Evolutionary conservation across 2,113 vertebrate genomes (phyloP).

Genomic region (Pseudorasbora parva): DNA sequence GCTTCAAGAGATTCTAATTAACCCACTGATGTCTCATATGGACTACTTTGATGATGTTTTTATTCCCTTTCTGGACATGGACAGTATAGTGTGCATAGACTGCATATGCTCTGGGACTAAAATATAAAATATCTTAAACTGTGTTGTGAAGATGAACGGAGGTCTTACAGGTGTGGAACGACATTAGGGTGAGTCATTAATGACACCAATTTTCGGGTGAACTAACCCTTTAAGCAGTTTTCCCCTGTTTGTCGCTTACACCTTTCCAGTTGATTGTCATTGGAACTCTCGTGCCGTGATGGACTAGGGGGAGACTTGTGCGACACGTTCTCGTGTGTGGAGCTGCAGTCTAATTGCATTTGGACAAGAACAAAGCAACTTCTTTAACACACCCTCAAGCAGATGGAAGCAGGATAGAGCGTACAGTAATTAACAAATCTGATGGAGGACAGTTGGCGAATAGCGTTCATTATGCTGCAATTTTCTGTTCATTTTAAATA

Average conservation of each 20-base stretch:
- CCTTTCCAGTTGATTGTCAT: conserved; percentile 19
- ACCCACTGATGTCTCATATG: too few species aligned
- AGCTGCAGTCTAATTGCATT: conserved; percentile 54
- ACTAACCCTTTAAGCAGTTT: conserved; percentile 29
- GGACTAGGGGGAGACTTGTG: neutral
- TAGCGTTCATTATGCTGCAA: conserved; percentile 44
- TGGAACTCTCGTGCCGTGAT: neutral
- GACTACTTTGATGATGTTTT: too few species aligned
- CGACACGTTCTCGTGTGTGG: conserved; percentile 24
- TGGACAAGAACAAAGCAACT: conserved; percentile 56
- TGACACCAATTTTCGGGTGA: too few species aligned
- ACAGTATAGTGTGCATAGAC: too few species aligned
- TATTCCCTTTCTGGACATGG: too few species aligned
- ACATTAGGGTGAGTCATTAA: too few species aligned
- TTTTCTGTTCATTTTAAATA: conserved; percentile 44
- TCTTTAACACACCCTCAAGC: conserved; percentile 50
- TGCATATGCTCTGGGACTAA: too few species aligned
- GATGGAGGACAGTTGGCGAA: conserved; percentile 54
- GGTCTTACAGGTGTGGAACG: too few species aligned
- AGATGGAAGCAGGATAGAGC: conserved; percentile 59
- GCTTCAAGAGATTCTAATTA: too few species aligned
- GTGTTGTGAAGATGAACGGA: too few species aligned
- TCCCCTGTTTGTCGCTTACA: neutral
- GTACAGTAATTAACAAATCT: conserved; percentile 59
- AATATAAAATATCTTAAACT: too few species aligned